Percentiles rank a stretch among this genome's conserved stretches.
Evolutionary conservation across 1,140 invertebrate species (phyloP).

Genomic region (Marisa cornuarietis): DNA sequence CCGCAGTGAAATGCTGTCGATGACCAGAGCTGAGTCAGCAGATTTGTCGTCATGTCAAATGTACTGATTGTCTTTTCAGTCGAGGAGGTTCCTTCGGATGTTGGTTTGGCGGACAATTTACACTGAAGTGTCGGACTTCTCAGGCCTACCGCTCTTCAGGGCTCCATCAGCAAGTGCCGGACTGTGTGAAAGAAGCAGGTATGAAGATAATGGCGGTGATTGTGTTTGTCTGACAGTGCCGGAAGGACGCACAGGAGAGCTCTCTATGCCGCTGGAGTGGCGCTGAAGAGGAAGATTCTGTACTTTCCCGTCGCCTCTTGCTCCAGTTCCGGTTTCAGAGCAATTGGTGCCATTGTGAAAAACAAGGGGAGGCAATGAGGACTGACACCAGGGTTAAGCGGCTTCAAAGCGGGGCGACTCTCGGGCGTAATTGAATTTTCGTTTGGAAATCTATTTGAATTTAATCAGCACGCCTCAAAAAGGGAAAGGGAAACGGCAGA

Average conservation of each 20-base stretch:
- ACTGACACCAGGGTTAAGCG: conserved; percentile 8
- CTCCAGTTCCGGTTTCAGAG: not conserved
- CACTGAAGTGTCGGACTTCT: too few species aligned
- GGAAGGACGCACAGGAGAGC: not conserved
- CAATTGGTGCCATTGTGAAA: conserved; percentile 13
- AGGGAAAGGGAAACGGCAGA: not conserved
- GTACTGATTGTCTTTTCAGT: too few species aligned
- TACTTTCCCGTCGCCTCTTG: not conserved
- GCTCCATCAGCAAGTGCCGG: too few species aligned
- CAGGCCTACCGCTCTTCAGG: too few species aligned
- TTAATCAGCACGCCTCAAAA: conserved; percentile 22
- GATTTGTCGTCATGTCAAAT: too few species aligned
- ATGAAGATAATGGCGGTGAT: conserved; percentile 9
- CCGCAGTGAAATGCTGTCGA: too few species aligned
- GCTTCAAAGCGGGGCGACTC: conserved; percentile 12
- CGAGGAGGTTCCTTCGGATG: too few species aligned
- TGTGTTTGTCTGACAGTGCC: conserved; percentile 10
- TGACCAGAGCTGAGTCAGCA: too few species aligned
- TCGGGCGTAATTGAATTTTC: conserved; percentile 21
- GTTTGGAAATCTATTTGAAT: conserved; percentile 22
- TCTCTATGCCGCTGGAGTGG: not conserved
- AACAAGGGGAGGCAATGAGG: conserved; percentile 15
- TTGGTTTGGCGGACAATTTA: too few species aligned
- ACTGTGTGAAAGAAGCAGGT: conserved; percentile 10
- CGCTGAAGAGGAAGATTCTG: not conserved